Base-by-base conservation (phyloP, 2,113 vertebrate species). In the Pseudonaja textilis region DNA sequence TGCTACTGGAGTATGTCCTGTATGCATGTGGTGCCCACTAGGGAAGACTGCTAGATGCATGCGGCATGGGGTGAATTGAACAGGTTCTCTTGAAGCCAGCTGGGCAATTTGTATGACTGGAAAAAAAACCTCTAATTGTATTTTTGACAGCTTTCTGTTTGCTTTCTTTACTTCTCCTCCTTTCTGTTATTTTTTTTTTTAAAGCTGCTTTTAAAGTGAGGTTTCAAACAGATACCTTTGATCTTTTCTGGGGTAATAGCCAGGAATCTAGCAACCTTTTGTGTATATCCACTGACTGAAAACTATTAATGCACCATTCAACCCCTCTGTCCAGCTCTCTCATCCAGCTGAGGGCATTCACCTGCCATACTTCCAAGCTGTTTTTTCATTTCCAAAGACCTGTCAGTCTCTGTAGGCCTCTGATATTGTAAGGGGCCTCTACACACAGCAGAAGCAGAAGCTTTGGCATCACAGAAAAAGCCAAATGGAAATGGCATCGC, bases 171-270 rank as follows among this genome's bases (percentile, higher is more conserved):
- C 34, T 52, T n/a, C 29, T 23, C 25, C 14, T 42, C 16, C 57
- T 45, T 20, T 25, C 93, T 6, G 88, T 94, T 26, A 29, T 0
- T 89, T 93, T 85, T 90, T 57, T 55, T 59, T 25, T 3, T 25
- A 92, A 93, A 94, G 23, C 22, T 29, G 11, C 25, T 26, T 93
- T 5, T 3, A 91, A 93, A 93, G n/a, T 74, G 69, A n/a, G 74
- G 93, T 93, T 87, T n/a, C 47, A 88, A 91, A 12, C 1, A 1
- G 0, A 42, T 6, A 93, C 0, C 2, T 95, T 96, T 95, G 85
- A 10, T 25, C 16, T 89, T 7, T 4, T 87, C n/a, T 26, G 59
- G 81, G 3, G 55, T 52, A 2, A 25, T 0, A 85, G 11, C 6
- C 94, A 7, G 26, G 25, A 91, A 69, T 10, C 45, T 93, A 88